These are phyloP conservation scores for Oligia strigilis DNA, from an alignment of 2,888 invertebrate species.

Conservation along the genomic window DNA sequence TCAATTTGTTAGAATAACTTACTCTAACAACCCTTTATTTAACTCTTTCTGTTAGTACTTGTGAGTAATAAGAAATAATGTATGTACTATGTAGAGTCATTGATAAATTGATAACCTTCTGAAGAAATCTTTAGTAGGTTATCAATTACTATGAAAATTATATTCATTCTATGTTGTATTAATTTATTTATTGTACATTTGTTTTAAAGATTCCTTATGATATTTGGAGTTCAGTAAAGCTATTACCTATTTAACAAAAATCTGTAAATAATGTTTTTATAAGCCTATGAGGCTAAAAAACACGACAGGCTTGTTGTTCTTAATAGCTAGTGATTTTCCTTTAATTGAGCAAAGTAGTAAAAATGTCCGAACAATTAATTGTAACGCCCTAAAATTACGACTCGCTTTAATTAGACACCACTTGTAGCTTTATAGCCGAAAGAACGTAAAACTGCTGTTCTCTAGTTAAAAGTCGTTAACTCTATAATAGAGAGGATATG, in stretches of 20 bases:
- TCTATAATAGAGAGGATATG: constrained; percentile 11
- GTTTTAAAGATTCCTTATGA: background rate
- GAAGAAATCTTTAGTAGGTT: background rate
- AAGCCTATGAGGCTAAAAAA: background rate
- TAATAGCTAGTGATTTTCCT: constrained; percentile 36
- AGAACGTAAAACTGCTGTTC: constrained; percentile 27
- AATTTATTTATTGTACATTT: background rate
- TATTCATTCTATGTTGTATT: background rate
- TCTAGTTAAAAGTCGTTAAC: constrained; percentile 36
- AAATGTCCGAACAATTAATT: constrained; percentile 58
- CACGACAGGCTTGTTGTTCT: constrained; percentile 14
- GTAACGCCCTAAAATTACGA: constrained; percentile 54
- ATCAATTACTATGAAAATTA: constrained; percentile 5
- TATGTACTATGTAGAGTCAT: background rate
- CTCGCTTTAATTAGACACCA: constrained; percentile 61
- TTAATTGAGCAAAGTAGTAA: constrained; percentile 54
- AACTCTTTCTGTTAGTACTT: background rate
- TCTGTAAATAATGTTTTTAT: background rate
- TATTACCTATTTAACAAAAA: background rate
- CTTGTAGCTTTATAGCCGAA: constrained; percentile 52
- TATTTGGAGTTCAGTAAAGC: too few species aligned
- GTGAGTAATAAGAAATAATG: background rate
- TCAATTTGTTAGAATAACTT: background rate
- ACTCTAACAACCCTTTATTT: too few species aligned
- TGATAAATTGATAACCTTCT: constrained; percentile 35